Evolutionary conservation across 2,797 vertebrate species (phyloP), one percentile per base, ranked within the genome.

Genomic region (Echiichthys vipera): DNA sequence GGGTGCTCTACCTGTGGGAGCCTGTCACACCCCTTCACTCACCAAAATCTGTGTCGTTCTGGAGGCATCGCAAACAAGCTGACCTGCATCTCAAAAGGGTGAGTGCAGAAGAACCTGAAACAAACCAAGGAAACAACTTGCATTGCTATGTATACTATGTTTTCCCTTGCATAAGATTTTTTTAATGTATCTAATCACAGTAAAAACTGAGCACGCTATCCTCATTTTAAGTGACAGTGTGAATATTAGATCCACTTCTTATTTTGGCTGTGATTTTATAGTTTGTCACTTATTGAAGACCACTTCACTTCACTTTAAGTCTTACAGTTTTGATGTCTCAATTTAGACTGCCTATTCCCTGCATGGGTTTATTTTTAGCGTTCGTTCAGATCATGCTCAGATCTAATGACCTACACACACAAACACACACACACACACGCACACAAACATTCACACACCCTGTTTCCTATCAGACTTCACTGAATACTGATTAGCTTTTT

Each of bases 61-160:
- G 98, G 98, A 96, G 98, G 74, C 97, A 99, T 80, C 95, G 97
- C 84, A 98, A 98, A 76, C 98, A 99, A 64, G 98, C 98, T 0
- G 98, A 99, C 85, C 85, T 98, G 57, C 96, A 99, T 82, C 93
- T 99, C 8, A 93, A 96, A 78, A 93, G 96, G 92, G 98, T 99
- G 84, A 91, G 91, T 51, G 1, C 14, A 20, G 29, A 59, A 5
- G 43, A 37, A n/a, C 14, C n/a, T 34, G 15, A 20, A 36, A 47
- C 7, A 8, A 49, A 39, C 9, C 40, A 22, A 46, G 39, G 54
- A 43, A 29, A 10, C 5, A 2, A 11, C 11, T n/a, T n/a, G n/a
- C n/a, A n/a, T n/a, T n/a, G n/a, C n/a, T n/a, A n/a, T n/a, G n/a
- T n/a, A n/a, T n/a, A n/a, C n/a, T n/a, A n/a, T n/a, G n/a, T 24